These are phyloP conservation scores for Pomacea canaliculata DNA, from an alignment of 2,888 invertebrate genomes.

Conservation along the genomic window DNA sequence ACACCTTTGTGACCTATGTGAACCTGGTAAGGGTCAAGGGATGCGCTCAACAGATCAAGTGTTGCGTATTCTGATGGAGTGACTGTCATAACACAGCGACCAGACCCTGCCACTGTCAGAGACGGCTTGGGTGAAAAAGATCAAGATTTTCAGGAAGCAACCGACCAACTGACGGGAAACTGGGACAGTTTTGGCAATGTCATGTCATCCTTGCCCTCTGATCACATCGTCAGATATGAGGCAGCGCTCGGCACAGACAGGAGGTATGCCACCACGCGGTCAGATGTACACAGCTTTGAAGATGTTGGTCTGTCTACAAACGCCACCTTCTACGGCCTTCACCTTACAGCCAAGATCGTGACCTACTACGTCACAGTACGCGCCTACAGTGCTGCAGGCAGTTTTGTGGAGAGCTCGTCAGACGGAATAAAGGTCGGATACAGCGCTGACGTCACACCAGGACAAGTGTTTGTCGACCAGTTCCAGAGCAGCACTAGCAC, in stretches of 20 bases:
- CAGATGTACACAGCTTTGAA: slow-evolving; percentile 48
- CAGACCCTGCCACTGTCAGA: slow-evolving; percentile 29
- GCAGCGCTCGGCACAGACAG: slow-evolving; percentile 55
- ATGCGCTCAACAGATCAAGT: slow-evolving; percentile 32
- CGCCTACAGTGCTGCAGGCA: slow-evolving; percentile 49
- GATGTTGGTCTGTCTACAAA: slow-evolving; percentile 47
- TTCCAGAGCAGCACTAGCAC: slow-evolving; percentile 14
- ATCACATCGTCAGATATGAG: slow-evolving; percentile 41
- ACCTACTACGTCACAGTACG: slow-evolving; percentile 55
- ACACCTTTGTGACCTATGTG: slow-evolving; percentile 21
- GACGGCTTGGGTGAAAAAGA: slow-evolving; percentile 35
- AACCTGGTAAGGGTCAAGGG: slow-evolving; percentile 26
- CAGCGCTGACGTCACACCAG: slow-evolving; percentile 6
- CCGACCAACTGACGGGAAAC: slow-evolving; percentile 32
- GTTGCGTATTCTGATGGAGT: slow-evolving; percentile 34
- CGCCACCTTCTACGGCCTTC: slow-evolving; percentile 43
- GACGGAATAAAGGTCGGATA: slow-evolving; percentile 53
- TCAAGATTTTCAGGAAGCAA: slow-evolving; percentile 33
- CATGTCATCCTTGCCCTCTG: slow-evolving; percentile 22
- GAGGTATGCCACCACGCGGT: slow-evolving; percentile 39
- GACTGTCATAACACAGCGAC: slow-evolving; percentile 33
- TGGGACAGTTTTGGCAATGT: slow-evolving; percentile 39
- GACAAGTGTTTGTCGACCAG: not conserved
- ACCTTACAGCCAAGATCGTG: slow-evolving; percentile 43
- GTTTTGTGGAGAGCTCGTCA: slow-evolving; percentile 47